A percentile compares a stretch with the other conserved stretches of the same genome.
Evolutionary conservation across 2,888 invertebrate species (phyloP).

Genomic region (Clivina fossor): DNA sequence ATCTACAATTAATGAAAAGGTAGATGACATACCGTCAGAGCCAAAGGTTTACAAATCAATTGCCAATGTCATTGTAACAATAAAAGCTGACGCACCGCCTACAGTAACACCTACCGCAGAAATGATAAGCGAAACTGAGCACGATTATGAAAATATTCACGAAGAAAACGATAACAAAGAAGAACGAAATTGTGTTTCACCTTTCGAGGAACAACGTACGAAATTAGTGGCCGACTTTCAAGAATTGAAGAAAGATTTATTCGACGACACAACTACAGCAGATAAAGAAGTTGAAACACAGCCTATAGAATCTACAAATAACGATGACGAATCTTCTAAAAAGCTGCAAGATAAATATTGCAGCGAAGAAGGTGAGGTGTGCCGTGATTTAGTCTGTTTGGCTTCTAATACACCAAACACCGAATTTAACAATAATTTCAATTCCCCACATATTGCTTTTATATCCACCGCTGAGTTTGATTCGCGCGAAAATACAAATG

Average conservation of each 20-base stretch:
- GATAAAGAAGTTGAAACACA: conserved; percentile 22
- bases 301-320: neutral
- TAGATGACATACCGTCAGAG: conserved; percentile 44
- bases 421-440: conserved; percentile 20
- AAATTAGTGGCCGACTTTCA: conserved; percentile 49
- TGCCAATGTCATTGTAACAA: conserved; percentile 49
- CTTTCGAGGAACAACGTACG: conserved; percentile 48
- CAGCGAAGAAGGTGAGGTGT: conserved; percentile 33
- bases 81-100: conserved; percentile 40
- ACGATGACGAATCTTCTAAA: conserved; percentile 13
- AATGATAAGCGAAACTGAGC: conserved; percentile 45
- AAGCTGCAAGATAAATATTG: conserved; percentile 23
- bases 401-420: conserved; percentile 22
- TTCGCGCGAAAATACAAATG: neutral
- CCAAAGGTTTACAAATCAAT: conserved; percentile 44
- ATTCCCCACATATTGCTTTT: conserved; percentile 17
- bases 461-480: conserved; percentile 1
- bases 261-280: conserved; percentile 32
- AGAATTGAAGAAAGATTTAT: conserved; percentile 45
- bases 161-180: conserved; percentile 44
- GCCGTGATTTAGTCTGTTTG: conserved; percentile 31
- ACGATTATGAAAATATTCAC: conserved; percentile 50
- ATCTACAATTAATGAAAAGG: conserved; percentile 43
- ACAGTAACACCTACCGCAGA: conserved; percentile 37
- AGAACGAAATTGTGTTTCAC: conserved; percentile 39